Evolutionary conservation across 2,888 invertebrate species (phyloP).

Genomic region (Agonum fuliginosum): DNA sequence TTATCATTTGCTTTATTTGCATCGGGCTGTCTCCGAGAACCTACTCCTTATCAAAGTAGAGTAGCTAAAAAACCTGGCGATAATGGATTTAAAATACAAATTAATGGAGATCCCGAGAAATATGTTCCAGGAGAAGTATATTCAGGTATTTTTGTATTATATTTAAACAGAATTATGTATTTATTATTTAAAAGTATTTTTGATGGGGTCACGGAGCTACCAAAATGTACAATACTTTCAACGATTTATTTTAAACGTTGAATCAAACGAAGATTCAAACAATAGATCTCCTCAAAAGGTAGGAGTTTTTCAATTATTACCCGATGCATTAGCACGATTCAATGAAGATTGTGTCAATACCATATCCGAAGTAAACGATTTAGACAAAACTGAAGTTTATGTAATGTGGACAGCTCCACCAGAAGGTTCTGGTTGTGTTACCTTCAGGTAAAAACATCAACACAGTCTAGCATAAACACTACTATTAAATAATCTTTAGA

Average conservation of each 20-base stretch:
- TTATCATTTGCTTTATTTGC: constrained; percentile 55
- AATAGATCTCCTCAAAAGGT: constrained; percentile 76
- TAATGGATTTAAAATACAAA: constrained; percentile 88
- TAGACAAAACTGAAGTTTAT: constrained; percentile 88
- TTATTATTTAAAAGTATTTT: constrained; percentile 75
- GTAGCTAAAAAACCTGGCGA: constrained; percentile 83
- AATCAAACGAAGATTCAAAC: constrained; percentile 76
- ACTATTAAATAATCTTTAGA: constrained; percentile 71
- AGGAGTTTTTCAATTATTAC: constrained; percentile 83
- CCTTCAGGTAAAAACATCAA: constrained; percentile 82
- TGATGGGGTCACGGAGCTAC: constrained; percentile 81
- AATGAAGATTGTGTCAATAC: constrained; percentile 91
- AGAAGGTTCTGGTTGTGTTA: constrained; percentile 89
- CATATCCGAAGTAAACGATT: constrained; percentile 85
- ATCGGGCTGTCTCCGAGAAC: constrained; percentile 72
- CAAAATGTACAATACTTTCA: constrained; percentile 84
- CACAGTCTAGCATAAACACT: constrained; percentile 29
- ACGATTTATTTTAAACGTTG: constrained; percentile 85
- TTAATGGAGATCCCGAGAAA: constrained; percentile 86
- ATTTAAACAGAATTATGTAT: neutral
- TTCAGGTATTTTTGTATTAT: constrained; percentile 75
- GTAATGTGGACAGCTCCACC: constrained; percentile 94
- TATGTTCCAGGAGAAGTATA: constrained; percentile 90
- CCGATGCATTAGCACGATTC: constrained; percentile 80
- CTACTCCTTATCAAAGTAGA: constrained; percentile 72